Evolutionary conservation across 2,113 vertebrate genomes (phyloP).

Genomic region (Centropristis striata): DNA sequence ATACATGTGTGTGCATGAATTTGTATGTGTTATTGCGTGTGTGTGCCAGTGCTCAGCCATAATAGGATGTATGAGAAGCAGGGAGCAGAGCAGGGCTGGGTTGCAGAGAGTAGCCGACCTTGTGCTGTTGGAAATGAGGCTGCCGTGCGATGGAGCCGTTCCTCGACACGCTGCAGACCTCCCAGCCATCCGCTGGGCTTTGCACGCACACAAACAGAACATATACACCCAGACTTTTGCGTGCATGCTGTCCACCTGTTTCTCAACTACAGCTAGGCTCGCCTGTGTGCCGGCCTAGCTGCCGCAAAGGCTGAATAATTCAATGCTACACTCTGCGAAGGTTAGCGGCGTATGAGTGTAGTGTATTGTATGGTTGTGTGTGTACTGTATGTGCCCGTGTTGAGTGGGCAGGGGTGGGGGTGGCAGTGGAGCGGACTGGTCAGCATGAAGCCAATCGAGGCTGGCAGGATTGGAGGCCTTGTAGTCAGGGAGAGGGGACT

Average conservation of each 20-base stretch:
- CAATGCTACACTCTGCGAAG: constrained; percentile 65
- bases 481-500: constrained; percentile 64
- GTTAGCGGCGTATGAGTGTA: constrained; percentile 45
- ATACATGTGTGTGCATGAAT: constrained; percentile 8
- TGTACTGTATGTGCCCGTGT: constrained; percentile 46
- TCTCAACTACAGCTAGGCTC: constrained; percentile 46
- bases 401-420: constrained; percentile 37
- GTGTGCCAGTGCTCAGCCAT: constrained; percentile 30
- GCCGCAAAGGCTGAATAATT: constrained; percentile 80
- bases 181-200: constrained; percentile 42
- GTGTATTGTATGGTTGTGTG: constrained; percentile 43
- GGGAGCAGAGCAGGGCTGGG: constrained; percentile 36
- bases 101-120: constrained; percentile 53
- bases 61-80: constrained; percentile 50
- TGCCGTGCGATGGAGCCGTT: constrained; percentile 24
- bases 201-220: constrained; percentile 25
- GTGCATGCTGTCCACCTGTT: constrained; percentile 67
- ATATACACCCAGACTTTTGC: constrained; percentile 17
- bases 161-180: constrained; percentile 29
- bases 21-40: constrained; percentile 20
- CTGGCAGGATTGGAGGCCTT: constrained; percentile 78
- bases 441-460: constrained; percentile 75
- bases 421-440: constrained; percentile 50
- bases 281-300: constrained; percentile 24
- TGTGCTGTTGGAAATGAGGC: constrained; percentile 62